These are phyloP conservation scores for Crambe crambe DNA, from an alignment of 37 sponge, comb jelly and placozoan species.

Conservation along the genomic window DNA sequence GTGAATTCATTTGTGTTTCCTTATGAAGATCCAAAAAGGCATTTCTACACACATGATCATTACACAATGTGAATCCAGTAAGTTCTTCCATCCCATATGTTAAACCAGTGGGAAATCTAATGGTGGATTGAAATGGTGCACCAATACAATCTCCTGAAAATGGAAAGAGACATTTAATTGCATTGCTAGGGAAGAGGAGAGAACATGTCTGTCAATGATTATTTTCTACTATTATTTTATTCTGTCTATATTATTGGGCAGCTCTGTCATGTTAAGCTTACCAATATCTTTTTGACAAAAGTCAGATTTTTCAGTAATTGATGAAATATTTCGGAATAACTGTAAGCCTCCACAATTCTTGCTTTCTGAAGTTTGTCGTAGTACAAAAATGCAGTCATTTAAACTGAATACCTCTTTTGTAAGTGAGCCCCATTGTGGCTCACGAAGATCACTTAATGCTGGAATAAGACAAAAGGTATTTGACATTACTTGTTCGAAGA, in stretches of 20 bases:
- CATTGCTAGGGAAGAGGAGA: too few species aligned
- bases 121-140: constrained; percentile 8
- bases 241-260: too few species aligned
- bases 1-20: background rate
- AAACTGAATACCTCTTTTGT: background rate
- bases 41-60: background rate
- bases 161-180: background rate
- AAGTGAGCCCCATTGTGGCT: background rate
- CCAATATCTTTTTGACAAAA: background rate
- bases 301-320: background rate
- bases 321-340: background rate
- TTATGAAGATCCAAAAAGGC: background rate
- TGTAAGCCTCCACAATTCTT: constrained; percentile 7
- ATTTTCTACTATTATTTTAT: too few species aligned
- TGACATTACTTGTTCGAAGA: background rate
- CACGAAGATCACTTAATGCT: background rate
- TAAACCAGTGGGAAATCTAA: background rate
- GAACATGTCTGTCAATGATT: too few species aligned
- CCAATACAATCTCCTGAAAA: constrained; percentile 15
- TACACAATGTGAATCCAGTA: background rate
- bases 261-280: too few species aligned
- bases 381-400: background rate
- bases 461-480: background rate
- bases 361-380: background rate
- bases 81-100: background rate